Evolutionary conservation across 2,797 vertebrate genomes (phyloP).

Genomic region (Pseudochaenichthys georgianus): DNA sequence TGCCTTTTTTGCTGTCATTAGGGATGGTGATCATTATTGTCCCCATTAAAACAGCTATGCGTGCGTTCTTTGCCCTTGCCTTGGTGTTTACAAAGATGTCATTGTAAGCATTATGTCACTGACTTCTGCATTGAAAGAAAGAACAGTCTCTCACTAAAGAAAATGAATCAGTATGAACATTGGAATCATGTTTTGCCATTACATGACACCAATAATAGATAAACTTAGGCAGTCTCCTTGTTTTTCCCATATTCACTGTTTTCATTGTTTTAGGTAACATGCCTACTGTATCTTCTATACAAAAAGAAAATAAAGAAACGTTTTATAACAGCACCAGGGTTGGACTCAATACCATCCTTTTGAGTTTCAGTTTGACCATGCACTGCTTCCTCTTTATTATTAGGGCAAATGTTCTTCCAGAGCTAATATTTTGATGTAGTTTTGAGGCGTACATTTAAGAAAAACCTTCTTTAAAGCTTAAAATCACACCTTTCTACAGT

Average conservation of each 20-base stretch:
- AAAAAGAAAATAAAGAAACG: too few species aligned
- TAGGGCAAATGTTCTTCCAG: neutral
- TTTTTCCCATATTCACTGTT: too few species aligned
- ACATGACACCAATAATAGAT: too few species aligned
- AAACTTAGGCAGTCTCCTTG: too few species aligned
- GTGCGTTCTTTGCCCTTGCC: constrained; percentile 10
- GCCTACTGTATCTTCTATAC: too few species aligned
- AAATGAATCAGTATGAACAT: neutral
- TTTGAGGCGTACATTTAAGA: neutral
- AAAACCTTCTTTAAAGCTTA: neutral
- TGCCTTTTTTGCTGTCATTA: constrained; percentile 25
- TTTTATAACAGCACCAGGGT: too few species aligned
- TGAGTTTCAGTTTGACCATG: neutral
- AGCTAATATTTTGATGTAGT: constrained; percentile 6
- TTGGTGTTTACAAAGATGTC: neutral
- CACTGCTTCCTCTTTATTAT: neutral
- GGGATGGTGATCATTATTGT: constrained; percentile 1
- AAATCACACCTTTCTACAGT: neutral
- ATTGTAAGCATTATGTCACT: neutral
- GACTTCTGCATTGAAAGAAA: neutral
- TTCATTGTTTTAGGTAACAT: too few species aligned
- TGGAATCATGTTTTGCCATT: neutral
- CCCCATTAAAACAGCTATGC: neutral
- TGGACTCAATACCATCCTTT: too few species aligned
- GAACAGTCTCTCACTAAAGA: neutral